Evolutionary conservation across 2,888 invertebrate genomes (phyloP), one percentile per base, ranked within the genome.

Genomic region (Hirtodrosophila duncani): DNA sequence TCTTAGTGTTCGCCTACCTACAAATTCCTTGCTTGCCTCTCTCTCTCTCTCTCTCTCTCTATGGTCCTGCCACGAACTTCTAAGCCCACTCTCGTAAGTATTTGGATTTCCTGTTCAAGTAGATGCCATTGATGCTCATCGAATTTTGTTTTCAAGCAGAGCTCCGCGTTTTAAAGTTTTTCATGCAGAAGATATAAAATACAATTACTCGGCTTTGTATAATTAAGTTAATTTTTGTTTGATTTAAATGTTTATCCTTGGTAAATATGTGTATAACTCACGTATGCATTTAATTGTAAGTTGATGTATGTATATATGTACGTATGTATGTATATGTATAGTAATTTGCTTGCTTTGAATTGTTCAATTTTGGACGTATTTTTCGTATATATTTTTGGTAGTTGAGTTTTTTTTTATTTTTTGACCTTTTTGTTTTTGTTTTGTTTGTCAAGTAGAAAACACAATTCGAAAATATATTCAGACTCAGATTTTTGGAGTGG

Each of bases 401-500:
- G 50, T 57, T 43, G 41, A n/a, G n/a, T 33, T 41, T 63, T 39
- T 62, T 33, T 29, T 29, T 4, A 13, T 26, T 34, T 30, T 23
- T n/a, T n/a, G n/a, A n/a, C n/a, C n/a, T n/a, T n/a, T 39, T 50
- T 37, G 34, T 64, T 49, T 43, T 68, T 56, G 68, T 77, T 61
- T 59, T 53, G 23, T 53, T 31, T 67, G 71, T 68, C 75, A 79
- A 72, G 72, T 72, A 80, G 80, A 72, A 72, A 72, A 72, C 67
- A 77, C 71, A 80, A 66, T 80, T 72, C 71, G 77, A 72, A 72
- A 72, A 72, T 77, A 72, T 58, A 58, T 58, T 77, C 81, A 77
- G 77, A 77, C 71, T 67, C 71, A 70, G 74, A 36, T 36, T 56
- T 81, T 82, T 69, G 70, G 71, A 67, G 69, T 78, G 61, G 67